Evolutionary conservation across 2,888 invertebrate genomes (phyloP), one percentile per base, ranked within the genome.

Genomic region (Rhagium mordax): DNA sequence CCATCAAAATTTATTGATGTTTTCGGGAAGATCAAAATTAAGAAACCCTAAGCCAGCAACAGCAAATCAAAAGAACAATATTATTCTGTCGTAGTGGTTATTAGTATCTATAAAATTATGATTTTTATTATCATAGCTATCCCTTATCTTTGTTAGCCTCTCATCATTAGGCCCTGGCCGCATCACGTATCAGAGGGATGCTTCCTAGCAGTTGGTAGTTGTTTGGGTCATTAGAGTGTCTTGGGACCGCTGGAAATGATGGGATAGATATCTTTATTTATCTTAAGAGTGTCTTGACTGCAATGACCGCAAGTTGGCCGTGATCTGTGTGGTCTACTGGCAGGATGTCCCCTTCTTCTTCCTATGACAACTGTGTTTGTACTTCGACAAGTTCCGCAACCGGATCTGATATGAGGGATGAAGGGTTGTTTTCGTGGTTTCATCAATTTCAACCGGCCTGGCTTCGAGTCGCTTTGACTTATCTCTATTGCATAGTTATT

Each of bases 221-320:
- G 86, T 85, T 86, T 84, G 84, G 85, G 86, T 86, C 87, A 86
- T 87, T 87, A 87, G 86, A 85, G 85, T 81, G 84, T 83, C 84
- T 83, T 84, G 84, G 84, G 84, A 81, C 82, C 81, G 83, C 82
- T 67, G 53, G 65, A 65, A 65, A 81, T 83, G 83, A 83, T 81
- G 82, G 83, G 83, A 84, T 81, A 85, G 87, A 87, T 87, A 87
- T 87, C 87, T 87, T 87, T 87, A 87, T 87, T 87, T 87, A 87
- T 87, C 87, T 87, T 86, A 83, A 85, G 85, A 85, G 84, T 84
- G 86, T 86, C 86, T 85, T 84, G 76, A 82, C 81, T 82, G 79
- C 81, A 82, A 78, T 83, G 85, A 85, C 85, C 86, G 84, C 85
- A 85, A 84, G 82, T 85, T 82, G 83, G 83, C 80, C 80, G 85